A percentile compares a stretch with the other conserved stretches of the same genome.
phyloP scores from a whole-genome alignment of 2,888 invertebrate species.

The Galerucella calmariensis region DNA sequence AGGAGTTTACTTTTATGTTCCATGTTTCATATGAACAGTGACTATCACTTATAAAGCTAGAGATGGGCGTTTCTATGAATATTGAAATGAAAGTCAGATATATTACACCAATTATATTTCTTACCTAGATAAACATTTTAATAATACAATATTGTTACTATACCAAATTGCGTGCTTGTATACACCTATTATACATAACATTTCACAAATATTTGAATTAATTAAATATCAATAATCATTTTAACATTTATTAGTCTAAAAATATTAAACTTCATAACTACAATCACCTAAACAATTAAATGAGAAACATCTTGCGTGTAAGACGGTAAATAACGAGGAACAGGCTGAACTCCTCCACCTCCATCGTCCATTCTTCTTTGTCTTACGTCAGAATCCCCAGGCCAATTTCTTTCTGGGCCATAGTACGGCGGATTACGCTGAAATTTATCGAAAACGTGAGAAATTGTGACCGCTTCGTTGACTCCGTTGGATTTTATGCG shows the following conservation, averaged over 20 bases:
- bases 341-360: constrained; percentile 69
- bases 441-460: constrained; percentile 79
- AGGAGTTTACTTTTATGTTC: not conserved
- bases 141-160: too few species aligned
- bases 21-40: too few species aligned
- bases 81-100: not conserved
- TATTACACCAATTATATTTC: not conserved
- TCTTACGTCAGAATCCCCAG: constrained; percentile 71
- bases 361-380: constrained; percentile 73
- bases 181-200: too few species aligned
- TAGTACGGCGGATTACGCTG: constrained; percentile 66
- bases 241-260: too few species aligned
- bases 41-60: not conserved
- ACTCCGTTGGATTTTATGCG: constrained; percentile 83
- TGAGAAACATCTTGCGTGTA: constrained; percentile 86
- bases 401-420: constrained; percentile 74
- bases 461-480: constrained; percentile 83
- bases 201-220: too few species aligned
- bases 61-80: not conserved
- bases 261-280: not conserved
- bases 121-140: not conserved
- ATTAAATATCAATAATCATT: too few species aligned
- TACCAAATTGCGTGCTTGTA: too few species aligned
- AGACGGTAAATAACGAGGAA: constrained; percentile 78
- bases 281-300: constrained; percentile 73